Percentiles rank a stretch among this genome's conserved stretches.
Evolutionary conservation across 1,140 invertebrate species (phyloP).

Genomic region (Laodelphax striatellus): DNA sequence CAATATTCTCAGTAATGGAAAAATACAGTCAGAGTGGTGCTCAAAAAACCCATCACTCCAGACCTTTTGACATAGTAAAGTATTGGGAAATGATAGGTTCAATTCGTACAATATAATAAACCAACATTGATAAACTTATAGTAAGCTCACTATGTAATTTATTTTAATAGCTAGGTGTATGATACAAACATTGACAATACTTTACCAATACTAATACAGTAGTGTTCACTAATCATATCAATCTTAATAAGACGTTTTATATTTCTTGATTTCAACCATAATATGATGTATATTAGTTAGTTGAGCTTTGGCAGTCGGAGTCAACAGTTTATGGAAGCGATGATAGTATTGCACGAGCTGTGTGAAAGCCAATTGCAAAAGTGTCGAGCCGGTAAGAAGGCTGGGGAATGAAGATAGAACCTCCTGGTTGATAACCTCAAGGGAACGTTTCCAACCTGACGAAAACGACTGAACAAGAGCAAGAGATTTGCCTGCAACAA

Average conservation of each 20-base stretch:
- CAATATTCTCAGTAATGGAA: too few species aligned
- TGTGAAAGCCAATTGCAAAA: constrained; percentile 87
- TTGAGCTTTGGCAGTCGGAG: constrained; percentile 75
- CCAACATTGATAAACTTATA: too few species aligned
- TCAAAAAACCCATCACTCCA: too few species aligned
- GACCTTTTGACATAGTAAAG: too few species aligned
- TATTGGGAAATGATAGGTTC: too few species aligned
- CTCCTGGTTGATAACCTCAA: constrained; percentile 90
- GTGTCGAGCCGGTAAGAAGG: constrained; percentile 84
- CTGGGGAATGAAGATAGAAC: constrained; percentile 93
- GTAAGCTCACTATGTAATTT: too few species aligned
- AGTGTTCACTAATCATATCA: too few species aligned
- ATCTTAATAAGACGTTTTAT: constrained; percentile 73
- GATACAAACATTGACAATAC: too few species aligned
- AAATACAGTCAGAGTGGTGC: too few species aligned
- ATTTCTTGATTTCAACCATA: constrained; percentile 99
- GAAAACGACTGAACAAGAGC: constrained; percentile 81
- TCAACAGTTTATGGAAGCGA: constrained; percentile 90
- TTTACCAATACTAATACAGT: too few species aligned
- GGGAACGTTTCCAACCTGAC: constrained; percentile 84
- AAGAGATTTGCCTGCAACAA: constrained; percentile 51
- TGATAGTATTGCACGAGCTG: constrained; percentile 97
- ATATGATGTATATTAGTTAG: constrained; percentile 97
- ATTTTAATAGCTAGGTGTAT: too few species aligned
- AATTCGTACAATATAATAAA: too few species aligned